phyloP scores from a whole-genome alignment of 2,888 invertebrate species.

The Drosophila melanosoma region DNA sequence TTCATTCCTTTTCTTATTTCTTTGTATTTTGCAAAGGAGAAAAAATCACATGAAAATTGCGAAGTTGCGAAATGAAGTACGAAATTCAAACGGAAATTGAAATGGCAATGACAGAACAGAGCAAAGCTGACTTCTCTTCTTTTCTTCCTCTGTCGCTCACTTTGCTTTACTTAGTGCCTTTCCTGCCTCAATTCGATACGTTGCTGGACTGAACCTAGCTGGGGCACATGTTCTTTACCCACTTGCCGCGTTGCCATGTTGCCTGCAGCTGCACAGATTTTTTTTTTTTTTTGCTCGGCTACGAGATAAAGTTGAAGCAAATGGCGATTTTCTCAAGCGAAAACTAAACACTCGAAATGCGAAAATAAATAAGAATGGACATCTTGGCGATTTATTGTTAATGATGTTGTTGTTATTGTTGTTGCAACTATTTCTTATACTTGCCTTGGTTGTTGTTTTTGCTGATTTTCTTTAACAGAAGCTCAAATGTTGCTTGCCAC shows the following conservation, averaged over 20 bases:
- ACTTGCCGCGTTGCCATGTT: slow-evolving; percentile 32
- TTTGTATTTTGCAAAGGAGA: slow-evolving; percentile 7
- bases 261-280: slow-evolving; percentile 48
- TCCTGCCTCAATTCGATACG: slow-evolving; percentile 36
- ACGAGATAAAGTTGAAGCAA: slow-evolving; percentile 71
- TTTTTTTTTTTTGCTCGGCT: neutral
- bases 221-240: slow-evolving; percentile 54
- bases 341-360: slow-evolving; percentile 80
- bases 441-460: slow-evolving; percentile 7
- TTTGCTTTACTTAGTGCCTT: slow-evolving; percentile 50
- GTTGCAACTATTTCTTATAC: neutral
- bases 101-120: slow-evolving; percentile 76
- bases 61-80: slow-evolving; percentile 82
- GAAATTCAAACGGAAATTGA: slow-evolving; percentile 83
- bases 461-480: slow-evolving; percentile 32
- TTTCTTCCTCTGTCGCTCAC: slow-evolving; percentile 11
- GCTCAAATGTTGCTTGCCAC: slow-evolving; percentile 66
- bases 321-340: slow-evolving; percentile 80
- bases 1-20: neutral
- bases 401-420: slow-evolving; percentile 44
- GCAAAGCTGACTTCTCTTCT: slow-evolving; percentile 48
- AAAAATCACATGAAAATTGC: slow-evolving; percentile 74
- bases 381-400: slow-evolving; percentile 77
- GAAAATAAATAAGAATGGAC: slow-evolving; percentile 79
- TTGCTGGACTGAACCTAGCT: slow-evolving; percentile 21